Evolutionary conservation across 2,888 invertebrate genomes (phyloP).

Genomic region (Desoria tigrina): DNA sequence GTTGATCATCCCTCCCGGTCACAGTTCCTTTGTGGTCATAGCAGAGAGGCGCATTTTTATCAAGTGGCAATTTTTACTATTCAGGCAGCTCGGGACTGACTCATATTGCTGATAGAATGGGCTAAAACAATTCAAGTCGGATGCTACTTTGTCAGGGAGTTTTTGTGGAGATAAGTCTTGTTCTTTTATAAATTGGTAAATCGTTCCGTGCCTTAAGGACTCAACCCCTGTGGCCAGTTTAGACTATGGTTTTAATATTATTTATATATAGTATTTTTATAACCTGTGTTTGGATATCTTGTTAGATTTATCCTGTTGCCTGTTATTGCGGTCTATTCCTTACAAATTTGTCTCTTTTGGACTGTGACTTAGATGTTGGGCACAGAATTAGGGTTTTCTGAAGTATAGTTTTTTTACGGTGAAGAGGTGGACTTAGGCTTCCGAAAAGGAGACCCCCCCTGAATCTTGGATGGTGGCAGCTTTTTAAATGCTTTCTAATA

Average conservation of each 20-base stretch:
- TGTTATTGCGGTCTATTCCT: neutral
- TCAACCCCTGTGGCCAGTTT: slow-evolving; percentile 42
- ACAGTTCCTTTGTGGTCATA: neutral
- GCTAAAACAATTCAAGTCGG: no score
- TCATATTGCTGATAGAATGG: neutral
- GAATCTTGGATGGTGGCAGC: neutral
- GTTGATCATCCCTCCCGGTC: neutral
- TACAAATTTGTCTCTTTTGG: neutral
- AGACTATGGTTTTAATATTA: no score
- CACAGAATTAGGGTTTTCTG: no score
- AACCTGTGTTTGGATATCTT: no score
- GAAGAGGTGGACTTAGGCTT: neutral
- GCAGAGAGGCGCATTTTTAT: slow-evolving; percentile 38
- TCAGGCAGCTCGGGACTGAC: neutral
- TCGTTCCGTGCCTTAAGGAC: slow-evolving; percentile 3
- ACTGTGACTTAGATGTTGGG: neutral
- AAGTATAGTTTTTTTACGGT: no score
- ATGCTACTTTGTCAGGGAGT: no score
- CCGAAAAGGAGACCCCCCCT: slow-evolving; percentile 14
- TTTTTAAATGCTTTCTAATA: neutral
- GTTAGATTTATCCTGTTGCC: no score
- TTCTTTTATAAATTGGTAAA: no score
- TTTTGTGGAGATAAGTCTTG: no score
- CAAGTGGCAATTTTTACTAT: slow-evolving; percentile 44
- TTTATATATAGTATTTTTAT: no score